phyloP scores from a whole-genome alignment of 2,113 vertebrate species.

The Bos indicus region DNA sequence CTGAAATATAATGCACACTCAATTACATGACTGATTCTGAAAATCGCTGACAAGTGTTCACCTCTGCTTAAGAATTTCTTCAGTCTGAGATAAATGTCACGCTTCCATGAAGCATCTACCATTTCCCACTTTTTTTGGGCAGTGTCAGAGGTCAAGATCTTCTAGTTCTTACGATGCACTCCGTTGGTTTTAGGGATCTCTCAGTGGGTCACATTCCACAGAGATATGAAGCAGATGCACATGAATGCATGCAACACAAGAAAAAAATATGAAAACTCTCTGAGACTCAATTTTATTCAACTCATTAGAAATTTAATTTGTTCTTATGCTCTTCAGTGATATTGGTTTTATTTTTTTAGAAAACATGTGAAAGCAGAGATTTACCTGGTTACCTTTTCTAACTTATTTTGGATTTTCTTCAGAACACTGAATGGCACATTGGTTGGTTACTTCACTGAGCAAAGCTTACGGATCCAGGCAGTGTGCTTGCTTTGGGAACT shows the following conservation, averaged over 20 bases:
- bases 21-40: not conserved
- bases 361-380: not conserved
- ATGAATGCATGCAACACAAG: rapidly evolving
- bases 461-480: not conserved
- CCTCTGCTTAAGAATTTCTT: not conserved
- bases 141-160: not conserved
- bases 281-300: not conserved
- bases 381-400: slow-evolving; percentile 18
- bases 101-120: not conserved
- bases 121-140: not conserved
- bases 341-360: slow-evolving; percentile 1
- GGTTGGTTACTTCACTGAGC: not conserved
- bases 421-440: not conserved
- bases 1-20: not conserved
- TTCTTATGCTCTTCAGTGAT: not conserved
- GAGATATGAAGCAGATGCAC: not conserved
- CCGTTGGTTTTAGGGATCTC: not conserved
- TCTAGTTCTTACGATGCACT: not conserved
- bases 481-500: not conserved
- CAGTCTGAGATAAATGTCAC: not conserved
- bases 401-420: not conserved
- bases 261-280: not conserved
- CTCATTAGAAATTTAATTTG: not conserved
- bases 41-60: not conserved
- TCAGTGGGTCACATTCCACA: not conserved